Evolutionary conservation across 2,797 vertebrate genomes (phyloP), one percentile per base, ranked within the genome.

Genomic region (Notamacropus eugenii): DNA sequence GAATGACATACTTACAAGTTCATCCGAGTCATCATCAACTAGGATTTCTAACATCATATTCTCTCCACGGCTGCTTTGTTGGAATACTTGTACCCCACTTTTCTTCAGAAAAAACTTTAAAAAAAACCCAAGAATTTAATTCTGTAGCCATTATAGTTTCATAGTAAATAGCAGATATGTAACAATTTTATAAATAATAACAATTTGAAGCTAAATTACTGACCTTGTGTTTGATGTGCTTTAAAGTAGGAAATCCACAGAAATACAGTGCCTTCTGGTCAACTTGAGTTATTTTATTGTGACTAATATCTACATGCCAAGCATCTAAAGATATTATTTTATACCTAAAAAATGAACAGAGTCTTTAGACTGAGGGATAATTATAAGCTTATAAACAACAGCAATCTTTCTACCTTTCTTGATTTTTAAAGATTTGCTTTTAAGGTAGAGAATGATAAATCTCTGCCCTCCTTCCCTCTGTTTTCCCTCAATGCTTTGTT

Each of bases 51-150:
- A 98, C 52, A 99, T 99, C 99, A 99, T 99, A 98, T 99, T 99
- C 98, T 99, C 99, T 97, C 99, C 99, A 97, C 99, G 99, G 98
- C 99, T 99, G 98, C 99, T 99, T 98, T 99, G 99, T 98, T 99
- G 99, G 98, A 99, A 99, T 95, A 99, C 99, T 57, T 99, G 98
- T 92, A 99, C 99, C 0, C 99, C 99, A 28, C 97, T 98, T 99
- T 99, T 99, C 99, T 99, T 99, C 98, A 99, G 99, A 96, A 98
- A 99, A 97, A 99, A 99, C 99, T 99, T 96, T 97, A 95, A 96
- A 96, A 31, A 97, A 82, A 27, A 97, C 95, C 95, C 16, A 97
- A 56, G 40, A 97, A 96, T 31, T 97, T 94, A 94, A 94, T 46
- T 95, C 8, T 96, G 95, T 96, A 5, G 87, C 93, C 0, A 67